These are phyloP conservation scores for Busseola fusca DNA, from an alignment of 2,888 invertebrate species.

Conservation along the genomic window DNA sequence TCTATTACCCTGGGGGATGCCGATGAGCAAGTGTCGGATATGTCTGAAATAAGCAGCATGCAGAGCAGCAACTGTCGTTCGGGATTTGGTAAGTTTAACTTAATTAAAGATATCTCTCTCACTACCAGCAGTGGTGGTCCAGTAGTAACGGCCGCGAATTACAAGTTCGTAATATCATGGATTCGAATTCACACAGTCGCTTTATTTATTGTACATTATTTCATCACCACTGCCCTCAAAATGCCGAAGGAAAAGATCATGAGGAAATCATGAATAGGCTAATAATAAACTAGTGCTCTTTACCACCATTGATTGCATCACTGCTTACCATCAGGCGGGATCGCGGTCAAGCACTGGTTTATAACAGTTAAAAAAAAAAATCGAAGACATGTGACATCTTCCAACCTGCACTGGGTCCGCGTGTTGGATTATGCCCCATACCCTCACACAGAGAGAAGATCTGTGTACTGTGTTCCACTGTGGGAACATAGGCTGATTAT, in stretches of 20 bases:
- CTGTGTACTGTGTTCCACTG: too few species aligned
- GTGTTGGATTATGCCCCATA: neutral
- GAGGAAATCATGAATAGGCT: too few species aligned
- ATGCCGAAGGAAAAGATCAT: too few species aligned
- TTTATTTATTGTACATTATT: neutral
- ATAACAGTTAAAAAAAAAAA: too few species aligned
- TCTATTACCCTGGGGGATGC: constrained; percentile 75
- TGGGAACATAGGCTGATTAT: neutral
- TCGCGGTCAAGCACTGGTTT: too few species aligned
- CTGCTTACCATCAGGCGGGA: too few species aligned
- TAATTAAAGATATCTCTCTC: neutral
- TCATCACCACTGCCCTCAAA: too few species aligned
- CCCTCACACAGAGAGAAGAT: neutral
- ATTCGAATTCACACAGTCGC: too few species aligned
- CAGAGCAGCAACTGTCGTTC: constrained; percentile 89
- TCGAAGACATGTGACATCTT: neutral
- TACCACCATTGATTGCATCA: too few species aligned
- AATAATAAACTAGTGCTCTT: too few species aligned
- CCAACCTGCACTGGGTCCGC: neutral
- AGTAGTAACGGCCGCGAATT: neutral
- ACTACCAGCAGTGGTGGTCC: neutral
- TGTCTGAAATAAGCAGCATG: constrained; percentile 88
- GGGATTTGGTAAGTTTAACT: constrained; percentile 80
- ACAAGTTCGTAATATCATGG: neutral
- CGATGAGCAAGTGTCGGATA: constrained; percentile 86